A percentile compares a stretch with the other conserved stretches of the same genome.
These are phyloP conservation scores for Physella acuta DNA, from an alignment of 1,140 invertebrate species.

Conservation along the genomic window DNA sequence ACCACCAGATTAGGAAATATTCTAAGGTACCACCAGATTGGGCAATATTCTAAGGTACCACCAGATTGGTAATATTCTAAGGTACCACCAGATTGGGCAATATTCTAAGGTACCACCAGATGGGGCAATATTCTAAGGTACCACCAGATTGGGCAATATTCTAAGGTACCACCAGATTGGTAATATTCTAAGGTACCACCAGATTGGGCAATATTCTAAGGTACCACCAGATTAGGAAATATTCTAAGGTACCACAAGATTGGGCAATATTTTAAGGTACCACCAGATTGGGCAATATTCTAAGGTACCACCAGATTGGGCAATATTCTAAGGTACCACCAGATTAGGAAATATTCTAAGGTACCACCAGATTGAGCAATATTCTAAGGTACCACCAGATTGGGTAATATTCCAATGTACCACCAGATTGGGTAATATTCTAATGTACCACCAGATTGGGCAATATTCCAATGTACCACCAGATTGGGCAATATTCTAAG, in stretches of 20 bases:
- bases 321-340: not conserved
- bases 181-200: not conserved
- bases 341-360: not conserved
- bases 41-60: no score
- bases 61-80: no score
- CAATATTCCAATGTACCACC: no score
- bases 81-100: no score
- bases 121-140: no score
- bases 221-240: not conserved
- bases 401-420: not conserved
- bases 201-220: not conserved
- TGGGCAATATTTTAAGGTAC: not conserved
- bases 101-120: no score
- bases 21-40: no score
- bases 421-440: not conserved
- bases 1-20: no score
- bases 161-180: not conserved
- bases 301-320: not conserved
- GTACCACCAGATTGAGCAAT: not conserved
- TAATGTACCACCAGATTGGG: no score
- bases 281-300: not conserved
- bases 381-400: not conserved
- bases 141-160: no score
- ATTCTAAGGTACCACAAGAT: not conserved
- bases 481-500: no score